Evolutionary conservation across 2,113 vertebrate genomes (phyloP).

Genomic region (Brachyistius frenatus): DNA sequence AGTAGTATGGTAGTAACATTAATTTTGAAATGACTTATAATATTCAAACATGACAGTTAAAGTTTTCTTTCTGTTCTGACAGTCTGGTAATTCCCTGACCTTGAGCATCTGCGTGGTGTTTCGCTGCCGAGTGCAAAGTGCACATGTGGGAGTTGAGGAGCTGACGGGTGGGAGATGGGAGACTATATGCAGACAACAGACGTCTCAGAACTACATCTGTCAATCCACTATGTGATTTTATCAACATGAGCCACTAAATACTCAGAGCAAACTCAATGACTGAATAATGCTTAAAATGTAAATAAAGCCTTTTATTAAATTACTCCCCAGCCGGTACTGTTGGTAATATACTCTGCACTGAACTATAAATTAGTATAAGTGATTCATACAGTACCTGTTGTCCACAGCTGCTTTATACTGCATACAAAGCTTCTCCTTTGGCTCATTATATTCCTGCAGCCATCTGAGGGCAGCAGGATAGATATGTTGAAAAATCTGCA

Average conservation of each 20-base stretch:
- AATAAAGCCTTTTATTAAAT: not conserved
- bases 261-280: not conserved
- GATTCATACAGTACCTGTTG: too few species aligned
- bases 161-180: not conserved
- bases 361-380: too few species aligned
- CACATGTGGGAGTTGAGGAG: not conserved
- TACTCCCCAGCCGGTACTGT: not conserved
- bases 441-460: too few species aligned
- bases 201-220: not conserved
- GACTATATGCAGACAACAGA: not conserved
- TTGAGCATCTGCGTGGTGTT: not conserved
- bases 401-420: too few species aligned
- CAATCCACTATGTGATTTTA: not conserved
- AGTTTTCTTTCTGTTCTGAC: too few species aligned
- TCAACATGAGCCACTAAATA: not conserved
- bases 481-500: too few species aligned
- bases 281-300: not conserved
- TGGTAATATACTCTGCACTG: not conserved
- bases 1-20: too few species aligned
- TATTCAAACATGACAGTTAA: too few species aligned
- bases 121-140: not conserved
- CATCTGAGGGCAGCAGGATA: too few species aligned
- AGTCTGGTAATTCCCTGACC: constrained; percentile 3
- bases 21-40: too few species aligned
- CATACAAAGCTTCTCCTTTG: too few species aligned